phyloP scores from a whole-genome alignment of 2,888 invertebrate species.

The Eulithis testata region DNA sequence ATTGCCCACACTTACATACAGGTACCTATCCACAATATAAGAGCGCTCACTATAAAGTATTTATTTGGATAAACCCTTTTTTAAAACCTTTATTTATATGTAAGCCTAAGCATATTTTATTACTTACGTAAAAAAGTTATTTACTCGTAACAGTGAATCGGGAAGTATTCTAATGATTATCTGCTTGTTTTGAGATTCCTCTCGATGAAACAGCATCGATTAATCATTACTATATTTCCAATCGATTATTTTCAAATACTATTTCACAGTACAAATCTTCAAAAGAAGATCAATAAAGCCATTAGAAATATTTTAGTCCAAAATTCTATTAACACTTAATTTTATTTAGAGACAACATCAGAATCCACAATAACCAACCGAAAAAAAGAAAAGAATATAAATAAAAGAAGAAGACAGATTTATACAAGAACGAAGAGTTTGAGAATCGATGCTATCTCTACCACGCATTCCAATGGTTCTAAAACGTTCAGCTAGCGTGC shows the following conservation, averaged over 20 bases:
- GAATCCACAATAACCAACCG: not conserved
- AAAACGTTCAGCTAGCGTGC: not conserved
- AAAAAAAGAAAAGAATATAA: not conserved
- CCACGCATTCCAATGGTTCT: not conserved
- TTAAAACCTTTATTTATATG: slow-evolving; percentile 13
- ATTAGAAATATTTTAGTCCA: slow-evolving; percentile 29
- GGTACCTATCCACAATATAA: no score
- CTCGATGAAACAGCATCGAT: not conserved
- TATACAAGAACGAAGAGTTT: not conserved
- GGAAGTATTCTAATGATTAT: slow-evolving; percentile 21
- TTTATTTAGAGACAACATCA: slow-evolving; percentile 15
- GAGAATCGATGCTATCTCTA: slow-evolving; percentile 6
- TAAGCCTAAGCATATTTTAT: slow-evolving; percentile 34
- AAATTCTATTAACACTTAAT: slow-evolving; percentile 18
- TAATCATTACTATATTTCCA: slow-evolving; percentile 17
- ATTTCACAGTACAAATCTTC: slow-evolving; percentile 24
- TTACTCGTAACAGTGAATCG: slow-evolving; percentile 11
- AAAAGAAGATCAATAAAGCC: slow-evolving; percentile 33
- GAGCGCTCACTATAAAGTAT: slow-evolving; percentile 6
- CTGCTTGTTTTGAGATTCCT: not conserved
- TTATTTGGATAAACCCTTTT: slow-evolving; percentile 19
- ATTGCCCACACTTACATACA: no score
- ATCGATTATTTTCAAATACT: slow-evolving; percentile 23
- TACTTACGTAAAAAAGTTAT: slow-evolving; percentile 32
- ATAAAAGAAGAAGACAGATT: slow-evolving; percentile 5